Percentiles rank a stretch among this genome's conserved stretches.
Conservation (phyloP, 2,797 vertebrate species). For the Eidolon dupreanum region DNA sequence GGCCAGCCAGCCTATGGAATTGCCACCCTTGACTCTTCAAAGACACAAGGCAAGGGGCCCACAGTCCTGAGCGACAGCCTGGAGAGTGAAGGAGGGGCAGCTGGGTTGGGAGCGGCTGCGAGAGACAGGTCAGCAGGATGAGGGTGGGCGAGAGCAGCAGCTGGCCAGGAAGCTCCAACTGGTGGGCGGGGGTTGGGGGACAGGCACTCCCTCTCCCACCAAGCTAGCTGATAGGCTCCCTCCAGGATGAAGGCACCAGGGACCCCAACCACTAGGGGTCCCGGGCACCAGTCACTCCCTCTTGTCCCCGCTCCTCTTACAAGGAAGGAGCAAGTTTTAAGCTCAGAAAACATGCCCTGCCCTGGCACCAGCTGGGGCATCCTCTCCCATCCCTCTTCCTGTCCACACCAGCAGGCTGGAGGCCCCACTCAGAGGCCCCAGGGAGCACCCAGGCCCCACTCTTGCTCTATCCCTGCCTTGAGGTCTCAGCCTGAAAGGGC, state of each 20-base stretch:
- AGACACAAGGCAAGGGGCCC: background rate
- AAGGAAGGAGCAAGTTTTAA: background rate
- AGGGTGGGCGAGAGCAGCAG: background rate
- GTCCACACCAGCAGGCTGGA: background rate
- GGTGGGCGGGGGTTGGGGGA: background rate
- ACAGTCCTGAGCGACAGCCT: background rate
- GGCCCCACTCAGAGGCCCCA: background rate
- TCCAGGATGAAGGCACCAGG: background rate
- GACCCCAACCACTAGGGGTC: background rate
- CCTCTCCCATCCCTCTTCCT: background rate
- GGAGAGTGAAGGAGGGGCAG: background rate
- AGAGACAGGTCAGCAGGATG: background rate
- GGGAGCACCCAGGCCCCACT: background rate
- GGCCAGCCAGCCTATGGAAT: background rate
- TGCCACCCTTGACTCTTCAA: background rate
- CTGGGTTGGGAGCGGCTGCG: background rate
- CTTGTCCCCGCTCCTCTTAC: background rate
- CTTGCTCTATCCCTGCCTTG: no score
- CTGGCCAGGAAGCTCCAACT: slow-evolving; percentile 25
- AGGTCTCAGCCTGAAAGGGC: background rate
- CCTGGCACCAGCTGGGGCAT: no score
- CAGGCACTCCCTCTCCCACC: background rate
- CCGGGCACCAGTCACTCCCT: background rate
- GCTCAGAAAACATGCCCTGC: background rate
- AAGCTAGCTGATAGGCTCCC: background rate